phyloP scores from a whole-genome alignment of 2,113 vertebrate species.

The Eubucco bourcierii region DNA sequence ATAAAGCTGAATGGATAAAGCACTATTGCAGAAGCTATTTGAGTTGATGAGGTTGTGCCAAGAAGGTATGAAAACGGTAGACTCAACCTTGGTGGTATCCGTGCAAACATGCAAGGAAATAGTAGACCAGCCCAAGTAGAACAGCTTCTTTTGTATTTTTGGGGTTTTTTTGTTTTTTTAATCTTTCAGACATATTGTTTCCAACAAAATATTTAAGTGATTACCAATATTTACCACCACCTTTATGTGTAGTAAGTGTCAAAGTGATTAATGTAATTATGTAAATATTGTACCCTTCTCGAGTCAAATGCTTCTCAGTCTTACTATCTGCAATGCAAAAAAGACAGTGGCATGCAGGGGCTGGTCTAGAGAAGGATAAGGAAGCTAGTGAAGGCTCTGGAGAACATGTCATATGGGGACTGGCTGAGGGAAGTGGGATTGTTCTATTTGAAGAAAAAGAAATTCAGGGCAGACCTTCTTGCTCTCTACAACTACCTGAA shows the following conservation, averaged over 20 bases:
- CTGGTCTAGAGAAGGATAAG: no score
- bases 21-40: background rate
- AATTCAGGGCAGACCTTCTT: no score
- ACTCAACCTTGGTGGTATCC: background rate
- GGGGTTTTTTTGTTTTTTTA: background rate
- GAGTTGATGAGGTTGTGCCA: background rate
- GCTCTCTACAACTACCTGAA: no score
- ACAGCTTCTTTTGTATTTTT: background rate
- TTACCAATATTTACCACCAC: background rate
- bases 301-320: background rate
- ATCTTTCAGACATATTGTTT: background rate
- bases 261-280: background rate
- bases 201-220: background rate
- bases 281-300: background rate
- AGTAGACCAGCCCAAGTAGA: background rate
- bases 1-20: background rate
- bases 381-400: no score
- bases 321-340: background rate
- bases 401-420: no score
- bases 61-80: background rate
- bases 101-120: background rate
- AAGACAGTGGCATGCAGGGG: no score
- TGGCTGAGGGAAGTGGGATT: no score
- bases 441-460: no score
- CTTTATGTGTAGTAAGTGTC: background rate